Evolutionary conservation across 2,113 vertebrate genomes (phyloP).

Genomic region (Microtus oregoni): DNA sequence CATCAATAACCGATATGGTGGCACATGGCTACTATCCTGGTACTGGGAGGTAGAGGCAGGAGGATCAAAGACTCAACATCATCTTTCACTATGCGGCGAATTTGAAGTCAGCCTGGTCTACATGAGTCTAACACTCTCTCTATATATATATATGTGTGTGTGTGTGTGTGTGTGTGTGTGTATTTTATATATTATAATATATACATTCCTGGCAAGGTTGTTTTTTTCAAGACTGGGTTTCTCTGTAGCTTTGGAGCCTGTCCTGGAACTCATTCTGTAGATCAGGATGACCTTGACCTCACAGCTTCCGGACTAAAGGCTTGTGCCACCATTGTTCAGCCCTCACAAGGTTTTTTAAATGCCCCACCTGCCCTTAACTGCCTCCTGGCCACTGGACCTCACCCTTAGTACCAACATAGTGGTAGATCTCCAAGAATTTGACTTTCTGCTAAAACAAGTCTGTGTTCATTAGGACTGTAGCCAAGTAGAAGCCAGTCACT

Average conservation of each 20-base stretch:
- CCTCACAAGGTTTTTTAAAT: not conserved
- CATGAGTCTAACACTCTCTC: no score
- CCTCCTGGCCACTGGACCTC: not conserved
- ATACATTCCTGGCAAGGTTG: not conserved
- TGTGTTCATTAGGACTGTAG: constrained; percentile 42
- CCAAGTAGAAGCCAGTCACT: constrained; percentile 60
- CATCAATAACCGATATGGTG: not conserved
- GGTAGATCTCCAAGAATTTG: constrained; percentile 6
- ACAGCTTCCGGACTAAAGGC: no score
- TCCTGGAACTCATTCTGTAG: no score
- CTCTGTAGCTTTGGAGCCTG: no score
- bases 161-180: not conserved
- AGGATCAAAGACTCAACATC: not conserved
- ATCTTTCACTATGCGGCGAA: not conserved
- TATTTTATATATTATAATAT: not conserved
- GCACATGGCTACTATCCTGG: not conserved
- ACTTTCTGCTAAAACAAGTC: constrained; percentile 31
- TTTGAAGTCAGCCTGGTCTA: not conserved
- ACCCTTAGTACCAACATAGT: not conserved
- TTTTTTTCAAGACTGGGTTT: no score
- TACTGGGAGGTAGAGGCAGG: not conserved
- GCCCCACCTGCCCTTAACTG: not conserved
- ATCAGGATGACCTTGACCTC: no score
- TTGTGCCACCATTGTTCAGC: no score
- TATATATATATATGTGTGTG: no score